Evolutionary conservation across 2,797 vertebrate species (phyloP), one percentile per base, ranked within the genome.

Genomic region (Huso huso): DNA sequence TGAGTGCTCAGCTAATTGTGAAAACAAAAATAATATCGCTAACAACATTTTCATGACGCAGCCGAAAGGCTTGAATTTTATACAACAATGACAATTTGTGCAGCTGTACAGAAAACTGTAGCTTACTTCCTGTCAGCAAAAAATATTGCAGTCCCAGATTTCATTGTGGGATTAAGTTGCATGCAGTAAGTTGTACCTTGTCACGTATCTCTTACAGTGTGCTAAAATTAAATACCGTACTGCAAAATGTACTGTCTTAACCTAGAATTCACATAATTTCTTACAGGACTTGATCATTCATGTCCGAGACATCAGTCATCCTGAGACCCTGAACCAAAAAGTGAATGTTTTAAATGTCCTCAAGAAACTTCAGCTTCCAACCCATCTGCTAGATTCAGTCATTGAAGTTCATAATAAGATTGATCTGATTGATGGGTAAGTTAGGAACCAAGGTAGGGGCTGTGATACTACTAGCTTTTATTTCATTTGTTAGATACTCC

Each of bases 371-470:
- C 77, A 82, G 64, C 81, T 96, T 72, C 91, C 95, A 0, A 86
- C 84, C 51, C 70, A 72, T 11, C 88, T 97, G 62, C 62, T 95
- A 73, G 88, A 76, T 76, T 88, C 91, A 6, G 81, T 97, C 70
- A 68, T 96, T 61, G 96, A 98, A 77, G 93, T 97, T 75, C 94
- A 97, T 79, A 98, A 97, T 75, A 98, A 98, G 86, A 90, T 87
- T 1, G 95, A 98, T 84, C 92, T 95, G 6, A 6, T 93, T 48
- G 81, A 90, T 50, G 76, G 84, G 96, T 96, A 85, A 91, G 80
- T 18, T 50, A 67, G n/a, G 61, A 23, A 49, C 51, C 18, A 51
- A 51, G n/a, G n/a, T 37, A 65, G 50, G 12, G 2, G 49, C 6
- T 58, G 8, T 6, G 8, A 37, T 37, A 37, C 4, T 37, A 37